Conservation (phyloP, 2,888 invertebrate species). For the Calliphora vomitoria region DNA sequence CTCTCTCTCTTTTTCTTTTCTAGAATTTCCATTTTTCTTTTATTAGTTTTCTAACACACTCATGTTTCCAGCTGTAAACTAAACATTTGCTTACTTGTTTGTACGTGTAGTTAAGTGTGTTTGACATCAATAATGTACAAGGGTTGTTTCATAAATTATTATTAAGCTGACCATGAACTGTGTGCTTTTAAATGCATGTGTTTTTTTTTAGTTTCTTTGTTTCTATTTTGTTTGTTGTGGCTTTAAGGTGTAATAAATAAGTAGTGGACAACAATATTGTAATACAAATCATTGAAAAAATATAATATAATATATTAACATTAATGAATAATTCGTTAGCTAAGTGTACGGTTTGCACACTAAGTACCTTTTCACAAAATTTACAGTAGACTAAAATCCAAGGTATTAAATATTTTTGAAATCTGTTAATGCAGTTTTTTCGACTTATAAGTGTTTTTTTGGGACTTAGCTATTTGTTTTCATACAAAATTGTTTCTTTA, state of each 20-base stretch:
- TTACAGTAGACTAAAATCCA: too few species aligned
- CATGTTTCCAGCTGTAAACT: not conserved
- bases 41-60: slow-evolving; percentile 1
- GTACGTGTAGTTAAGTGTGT: not conserved
- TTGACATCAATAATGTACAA: slow-evolving; percentile 15
- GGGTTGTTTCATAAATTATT: slow-evolving; percentile 35
- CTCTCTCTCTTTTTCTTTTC: not conserved
- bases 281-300: not conserved
- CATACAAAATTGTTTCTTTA: too few species aligned
- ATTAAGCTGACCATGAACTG: slow-evolving; percentile 51
- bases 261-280: slow-evolving; percentile 8
- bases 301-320: not conserved
- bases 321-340: too few species aligned
- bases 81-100: not conserved
- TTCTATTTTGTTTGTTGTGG: slow-evolving; percentile 4
- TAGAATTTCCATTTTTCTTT: not conserved
- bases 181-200: not conserved
- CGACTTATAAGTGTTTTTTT: too few species aligned
- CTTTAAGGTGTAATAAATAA: not conserved
- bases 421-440: too few species aligned
- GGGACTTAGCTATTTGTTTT: too few species aligned
- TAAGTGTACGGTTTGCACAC: too few species aligned
- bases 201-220: not conserved
- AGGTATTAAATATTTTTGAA: too few species aligned
- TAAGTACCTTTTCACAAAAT: too few species aligned